Evolutionary conservation across 2,113 vertebrate species (phyloP), one percentile per base, ranked within the genome.

Genomic region (Nycticebus coucang): DNA sequence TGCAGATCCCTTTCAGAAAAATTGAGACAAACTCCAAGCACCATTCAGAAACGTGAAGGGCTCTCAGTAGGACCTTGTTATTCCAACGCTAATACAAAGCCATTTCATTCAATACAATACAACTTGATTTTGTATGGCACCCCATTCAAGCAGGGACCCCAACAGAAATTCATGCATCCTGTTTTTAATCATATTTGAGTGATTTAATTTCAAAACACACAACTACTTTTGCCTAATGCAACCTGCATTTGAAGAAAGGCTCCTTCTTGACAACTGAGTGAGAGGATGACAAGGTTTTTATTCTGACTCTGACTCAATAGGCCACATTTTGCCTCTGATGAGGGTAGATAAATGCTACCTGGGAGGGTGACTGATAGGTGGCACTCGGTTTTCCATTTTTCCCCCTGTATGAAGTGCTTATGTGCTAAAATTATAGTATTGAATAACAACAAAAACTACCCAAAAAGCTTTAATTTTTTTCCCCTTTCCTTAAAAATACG

Each of bases 201-300:
- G 96, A 97, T 83, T 97, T 97, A 97, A 97, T 97, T 95, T 97
- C 96, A 97, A 97, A 97, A 97, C 94, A 96, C 92, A 95, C 74
- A 80, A 69, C 93, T 95, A 66, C 94, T 97, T 72, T 93, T 69
- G 71, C 95, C 91, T 84, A 57, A 93, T 82, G 90, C 84, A 96
- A 93, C 95, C 96, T 97, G 90, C 71, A 6, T 60, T 87, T 83
- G 81, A 96, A 94, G 86, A 88, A 89, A 93, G 66, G 26, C 22
- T 81, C 33, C 92, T 92, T 71, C 37, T 0, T 90, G 92, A 84
- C 37, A 45, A 60, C 24, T 28, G 84, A 96, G 28, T 85, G 87
- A 89, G 78, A 72, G 60, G 89, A 79, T 96, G 92, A 95, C 93
- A 95, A 83, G 96, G 72, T 35, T 66, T 94, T 95, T 93, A 95